These are phyloP conservation scores for Tachina fera DNA, from an alignment of 2,888 invertebrate species.

Conservation along the genomic window DNA sequence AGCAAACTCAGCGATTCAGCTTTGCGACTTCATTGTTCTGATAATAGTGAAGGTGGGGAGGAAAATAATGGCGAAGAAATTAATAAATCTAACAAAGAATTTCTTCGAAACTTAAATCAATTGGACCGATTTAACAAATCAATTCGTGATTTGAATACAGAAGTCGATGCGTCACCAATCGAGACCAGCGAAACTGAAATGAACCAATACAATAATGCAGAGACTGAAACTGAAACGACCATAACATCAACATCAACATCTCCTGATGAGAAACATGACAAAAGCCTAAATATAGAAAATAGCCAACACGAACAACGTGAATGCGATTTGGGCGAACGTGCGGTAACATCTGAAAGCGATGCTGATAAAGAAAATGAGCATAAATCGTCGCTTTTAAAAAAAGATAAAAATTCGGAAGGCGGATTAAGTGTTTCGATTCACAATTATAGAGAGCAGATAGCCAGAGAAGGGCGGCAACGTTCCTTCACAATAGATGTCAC, in stretches of 20 bases:
- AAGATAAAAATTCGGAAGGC: neutral
- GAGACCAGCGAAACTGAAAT: neutral
- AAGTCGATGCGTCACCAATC: constrained; percentile 26
- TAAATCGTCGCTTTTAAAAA: neutral
- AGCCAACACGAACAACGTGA: neutral
- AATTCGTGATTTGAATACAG: constrained; percentile 61
- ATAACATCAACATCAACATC: neutral
- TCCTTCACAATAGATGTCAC: constrained; percentile 74
- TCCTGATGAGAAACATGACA: neutral
- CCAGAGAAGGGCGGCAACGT: constrained; percentile 58
- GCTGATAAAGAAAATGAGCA: constrained; percentile 53
- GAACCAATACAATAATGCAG: neutral
- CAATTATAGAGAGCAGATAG: constrained; percentile 55
- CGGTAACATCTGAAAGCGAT: constrained; percentile 30
- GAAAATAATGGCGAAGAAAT: constrained; percentile 8
- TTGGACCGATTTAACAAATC: constrained; percentile 73
- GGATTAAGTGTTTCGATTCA: constrained; percentile 72
- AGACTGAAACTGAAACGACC: neutral
- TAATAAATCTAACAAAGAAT: constrained; percentile 62
- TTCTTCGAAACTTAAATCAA: constrained; percentile 65
- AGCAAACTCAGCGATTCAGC: constrained; percentile 73
- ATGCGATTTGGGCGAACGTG: constrained; percentile 14
- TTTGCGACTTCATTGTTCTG: constrained; percentile 45
- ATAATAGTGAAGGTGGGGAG: constrained; percentile 31
- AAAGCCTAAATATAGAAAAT: neutral